Evolutionary conservation across 37 sponge, comb jelly and placozoan genomes (phyloP).

Genomic region (Aphrocallistes beatrix): DNA sequence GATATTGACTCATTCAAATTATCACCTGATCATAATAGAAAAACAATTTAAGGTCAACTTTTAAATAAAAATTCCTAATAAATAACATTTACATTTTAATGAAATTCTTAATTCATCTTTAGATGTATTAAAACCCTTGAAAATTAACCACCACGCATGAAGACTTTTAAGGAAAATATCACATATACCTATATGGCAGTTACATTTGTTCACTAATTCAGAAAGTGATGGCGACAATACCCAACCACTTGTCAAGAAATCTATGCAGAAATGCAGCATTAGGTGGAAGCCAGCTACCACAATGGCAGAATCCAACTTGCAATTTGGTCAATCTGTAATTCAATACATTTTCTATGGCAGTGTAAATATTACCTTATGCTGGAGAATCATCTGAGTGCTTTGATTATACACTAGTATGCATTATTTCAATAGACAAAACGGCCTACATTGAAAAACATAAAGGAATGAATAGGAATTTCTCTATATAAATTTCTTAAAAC

Average conservation of each 20-base stretch:
- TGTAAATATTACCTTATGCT: conserved; percentile 13
- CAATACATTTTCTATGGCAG: neutral
- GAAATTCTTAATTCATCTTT: too few relatives aligned
- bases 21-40: too few relatives aligned
- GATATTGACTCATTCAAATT: too few relatives aligned
- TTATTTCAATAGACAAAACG: neutral
- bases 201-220: too few relatives aligned
- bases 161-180: too few relatives aligned
- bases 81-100: too few relatives aligned
- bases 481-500: neutral
- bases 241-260: neutral
- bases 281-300: conserved; percentile 10
- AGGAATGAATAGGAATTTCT: neutral
- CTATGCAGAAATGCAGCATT: neutral
- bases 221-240: too few relatives aligned
- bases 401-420: conserved; percentile 16
- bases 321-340: neutral
- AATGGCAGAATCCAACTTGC: conserved; percentile 1
- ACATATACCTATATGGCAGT: too few relatives aligned
- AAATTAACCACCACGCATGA: too few relatives aligned
- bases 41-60: too few relatives aligned
- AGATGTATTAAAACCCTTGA: too few relatives aligned
- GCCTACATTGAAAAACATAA: neutral
- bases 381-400: conserved; percentile 17
- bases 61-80: too few relatives aligned